Evolutionary conservation across 1,140 invertebrate genomes (phyloP).

Genomic region (Lordiphosa clarofinis): DNA sequence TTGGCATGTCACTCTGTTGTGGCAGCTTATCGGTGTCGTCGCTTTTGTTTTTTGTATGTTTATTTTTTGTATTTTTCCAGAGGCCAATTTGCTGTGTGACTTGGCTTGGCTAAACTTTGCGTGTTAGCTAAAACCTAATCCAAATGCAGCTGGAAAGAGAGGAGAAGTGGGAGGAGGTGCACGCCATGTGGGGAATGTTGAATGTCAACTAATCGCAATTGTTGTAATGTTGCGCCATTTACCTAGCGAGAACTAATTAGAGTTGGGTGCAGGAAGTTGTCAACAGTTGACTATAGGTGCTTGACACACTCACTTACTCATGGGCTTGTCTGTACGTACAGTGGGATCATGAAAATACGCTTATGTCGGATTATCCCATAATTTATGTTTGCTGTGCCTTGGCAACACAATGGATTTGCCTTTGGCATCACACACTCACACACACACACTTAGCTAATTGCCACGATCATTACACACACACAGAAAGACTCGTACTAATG

Average conservation of each 20-base stretch:
- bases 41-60: conserved; percentile 32
- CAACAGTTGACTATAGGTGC: conserved; percentile 31
- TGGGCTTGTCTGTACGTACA: conserved; percentile 1
- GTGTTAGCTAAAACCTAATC: conserved; percentile 67
- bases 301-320: conserved; percentile 16
- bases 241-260: conserved; percentile 34
- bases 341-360: conserved; percentile 69
- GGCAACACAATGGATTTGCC: conserved; percentile 57
- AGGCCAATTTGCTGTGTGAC: conserved; percentile 15
- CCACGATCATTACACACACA: conserved; percentile 63
- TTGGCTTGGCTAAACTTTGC: conserved; percentile 54
- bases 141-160: conserved; percentile 12
- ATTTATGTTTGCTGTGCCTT: conserved; percentile 62
- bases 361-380: conserved; percentile 76
- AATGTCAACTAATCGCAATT: conserved; percentile 8
- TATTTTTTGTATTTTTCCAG: conserved; percentile 15
- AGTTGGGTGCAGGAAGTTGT: conserved; percentile 40
- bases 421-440: conserved; percentile 9
- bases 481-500: conserved; percentile 39
- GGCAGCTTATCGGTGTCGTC: conserved; percentile 62
- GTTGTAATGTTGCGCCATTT: conserved; percentile 31
- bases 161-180: not conserved
- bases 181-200: conserved; percentile 10
- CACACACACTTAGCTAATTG: conserved; percentile 51
- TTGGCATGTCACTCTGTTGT: conserved; percentile 40